Evolutionary conservation across 2,797 vertebrate genomes (phyloP), one percentile per base, ranked within the genome.

Genomic region (Heterohyrax brucei): DNA sequence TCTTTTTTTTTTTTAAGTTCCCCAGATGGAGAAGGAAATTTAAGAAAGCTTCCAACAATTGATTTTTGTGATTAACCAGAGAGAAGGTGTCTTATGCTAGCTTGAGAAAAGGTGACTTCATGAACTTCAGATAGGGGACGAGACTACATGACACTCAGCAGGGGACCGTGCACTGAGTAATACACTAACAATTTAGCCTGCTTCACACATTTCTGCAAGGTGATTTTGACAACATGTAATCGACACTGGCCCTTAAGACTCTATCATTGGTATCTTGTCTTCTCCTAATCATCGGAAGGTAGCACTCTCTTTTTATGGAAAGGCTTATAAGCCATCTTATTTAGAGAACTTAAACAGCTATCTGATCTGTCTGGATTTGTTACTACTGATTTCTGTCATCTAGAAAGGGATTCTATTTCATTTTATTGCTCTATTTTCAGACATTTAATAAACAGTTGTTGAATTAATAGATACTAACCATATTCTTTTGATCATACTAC

Each of bases 391-490:
- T 64, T 72, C 10, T 91, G 4, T 91, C 53, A 88, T 85, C 3
- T 59, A 22, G 85, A 93, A 62, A 62, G 26, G 8, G 1, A 9
- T 88, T 94, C 3, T 70, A 33, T 76, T 92, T 97, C 62, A 70
- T 82, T 79, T 78, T 89, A 72, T 64, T 56, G 2, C 4, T 88
- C 0, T 80, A 30, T 89, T 83, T 3, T 7, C 62, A 93, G 64
- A 1, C 10, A 75, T 70, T 76, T 6, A 88, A 79, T 78, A 82
- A 53, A 53, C 73, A 93, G 28, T 91, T 44, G 33, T 86, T 14
- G 5, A 83, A 77, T 30, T 81, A n/a, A 82, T 16, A 2, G 90
- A 73, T 53, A 89, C 4, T 12, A 82, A 79, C 79, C 14, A 86
- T n/a, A 62, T 68, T 68, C 77, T 91, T 10, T 56, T 78, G 7